Percentiles rank a stretch among this genome's conserved stretches.
Evolutionary conservation across 1,140 invertebrate genomes (phyloP).

Genomic region (Spodoptera litura): DNA sequence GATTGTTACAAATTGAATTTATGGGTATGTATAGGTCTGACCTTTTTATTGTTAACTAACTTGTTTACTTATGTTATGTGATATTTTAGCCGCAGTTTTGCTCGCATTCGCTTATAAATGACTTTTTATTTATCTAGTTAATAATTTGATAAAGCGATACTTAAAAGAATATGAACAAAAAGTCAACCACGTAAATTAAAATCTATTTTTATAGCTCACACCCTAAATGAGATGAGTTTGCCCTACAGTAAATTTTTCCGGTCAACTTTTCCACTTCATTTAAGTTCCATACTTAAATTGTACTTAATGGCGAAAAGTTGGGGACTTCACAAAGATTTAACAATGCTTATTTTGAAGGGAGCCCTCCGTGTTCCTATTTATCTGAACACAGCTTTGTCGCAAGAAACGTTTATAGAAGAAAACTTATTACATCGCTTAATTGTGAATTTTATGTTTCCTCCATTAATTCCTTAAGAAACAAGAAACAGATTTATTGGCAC

Average conservation of each 20-base stretch:
- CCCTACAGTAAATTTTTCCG: conserved; percentile 57
- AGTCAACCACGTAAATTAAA: background rate
- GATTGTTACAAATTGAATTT: too few relatives aligned
- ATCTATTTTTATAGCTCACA: conserved; percentile 18
- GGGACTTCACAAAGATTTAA: conserved; percentile 83
- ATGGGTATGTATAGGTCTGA: too few relatives aligned
- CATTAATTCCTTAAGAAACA: conserved; percentile 27
- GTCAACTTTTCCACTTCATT: conserved; percentile 85
- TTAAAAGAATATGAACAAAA: background rate
- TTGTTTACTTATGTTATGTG: too few relatives aligned
- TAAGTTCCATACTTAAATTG: conserved; percentile 83
- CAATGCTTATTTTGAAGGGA: conserved; percentile 82
- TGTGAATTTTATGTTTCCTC: conserved; percentile 37
- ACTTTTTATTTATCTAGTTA: too few relatives aligned
- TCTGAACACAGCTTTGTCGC: conserved; percentile 64
- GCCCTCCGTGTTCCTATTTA: conserved; percentile 65
- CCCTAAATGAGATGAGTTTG: conserved; percentile 26
- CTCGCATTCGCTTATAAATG: too few relatives aligned
- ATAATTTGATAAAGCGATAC: background rate
- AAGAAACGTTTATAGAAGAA: conserved; percentile 55
- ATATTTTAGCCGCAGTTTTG: too few relatives aligned
- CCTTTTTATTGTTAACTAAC: too few relatives aligned
- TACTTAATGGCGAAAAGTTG: conserved; percentile 81
- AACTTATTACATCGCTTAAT: conserved; percentile 49
- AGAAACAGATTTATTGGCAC: conserved; percentile 19